Evolutionary conservation across 2,797 vertebrate genomes (phyloP), one percentile per base, ranked within the genome.

Genomic region (Echeneis naucrates): DNA sequence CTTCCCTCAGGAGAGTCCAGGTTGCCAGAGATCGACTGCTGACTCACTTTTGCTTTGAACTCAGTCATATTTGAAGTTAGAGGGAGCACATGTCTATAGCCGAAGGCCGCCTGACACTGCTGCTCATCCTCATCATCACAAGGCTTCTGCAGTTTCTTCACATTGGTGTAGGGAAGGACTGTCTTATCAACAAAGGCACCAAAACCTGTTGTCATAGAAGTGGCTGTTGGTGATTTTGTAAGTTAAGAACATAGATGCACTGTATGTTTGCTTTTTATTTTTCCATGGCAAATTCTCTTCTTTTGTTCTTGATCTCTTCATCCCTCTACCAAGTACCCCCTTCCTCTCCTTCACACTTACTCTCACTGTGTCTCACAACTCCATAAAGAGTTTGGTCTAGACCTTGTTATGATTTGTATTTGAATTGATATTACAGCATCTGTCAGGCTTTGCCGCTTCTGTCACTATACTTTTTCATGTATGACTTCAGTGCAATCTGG

Each of bases 171-270:
- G 1, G 98, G 98, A 80, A 98, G 94, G 64, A 98, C 96, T 0
- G 97, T 97, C 89, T 99, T 99, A 88, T 99, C 98, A 63, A 99
- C 98, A 2, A 99, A 99, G 13, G 97, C 96, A 48, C 98, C 98
- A 44, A 99, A 99, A 4, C 98, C 98, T 99, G 80, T 5, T 68
- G 27, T 38, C 24, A 59, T 0, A 70, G 21, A 63, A 64, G 72
- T 2, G 11, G 5, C 5, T 14, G 24, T 71, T 53, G 59, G 5
- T 23, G 21, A 44, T 54, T 33, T 37, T 27, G 5, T 13, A 8
- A 10, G 13, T 1, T 26, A 60, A 11, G 38, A 13, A 52, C 8
- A 30, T 11, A 47, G 5, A 32, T 37, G 2, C 11, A 32, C 12
- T 17, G 16, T 17, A 2, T 2, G 16, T 12, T 1, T 33, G 5